Evolutionary conservation across 2,797 vertebrate genomes (phyloP).

Genomic region (Tachyglossus aculeatus): DNA sequence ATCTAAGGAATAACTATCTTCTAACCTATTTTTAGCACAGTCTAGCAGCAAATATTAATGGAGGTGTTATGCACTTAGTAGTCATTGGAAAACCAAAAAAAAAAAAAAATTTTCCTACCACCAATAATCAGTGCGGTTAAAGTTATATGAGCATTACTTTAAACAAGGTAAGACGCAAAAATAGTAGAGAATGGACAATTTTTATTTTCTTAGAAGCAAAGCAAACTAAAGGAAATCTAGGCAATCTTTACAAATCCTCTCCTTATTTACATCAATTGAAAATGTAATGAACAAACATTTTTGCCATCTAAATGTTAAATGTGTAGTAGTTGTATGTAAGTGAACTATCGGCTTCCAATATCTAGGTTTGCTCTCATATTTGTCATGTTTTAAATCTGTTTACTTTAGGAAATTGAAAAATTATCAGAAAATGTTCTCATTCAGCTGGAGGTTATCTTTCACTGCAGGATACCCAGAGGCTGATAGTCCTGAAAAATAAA

Average conservation of each 20-base stretch:
- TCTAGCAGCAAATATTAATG: slow-evolving; percentile 4
- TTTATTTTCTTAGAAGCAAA: neutral
- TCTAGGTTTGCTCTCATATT: slow-evolving; percentile 53
- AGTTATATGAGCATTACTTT: neutral
- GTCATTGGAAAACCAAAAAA: neutral
- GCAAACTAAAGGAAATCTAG: neutral
- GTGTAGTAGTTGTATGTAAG: slow-evolving; percentile 39
- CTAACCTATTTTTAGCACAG: neutral
- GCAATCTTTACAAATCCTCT: neutral
- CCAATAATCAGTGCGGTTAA: neutral
- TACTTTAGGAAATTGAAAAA: slow-evolving; percentile 88
- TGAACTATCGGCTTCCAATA: slow-evolving; percentile 60
- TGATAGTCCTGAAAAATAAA: slow-evolving; percentile 77
- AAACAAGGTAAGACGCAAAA: slow-evolving; percentile 15
- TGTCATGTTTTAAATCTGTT: slow-evolving; percentile 76
- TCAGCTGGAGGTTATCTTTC: slow-evolving; percentile 77
- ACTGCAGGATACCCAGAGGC: slow-evolving; percentile 70
- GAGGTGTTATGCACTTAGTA: too few relatives aligned
- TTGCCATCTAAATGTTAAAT: slow-evolving; percentile 39
- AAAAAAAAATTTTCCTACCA: slow-evolving; percentile 1
- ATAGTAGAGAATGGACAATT: neutral
- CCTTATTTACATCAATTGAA: neutral
- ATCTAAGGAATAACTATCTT: neutral
- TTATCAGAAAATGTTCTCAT: slow-evolving; percentile 81
- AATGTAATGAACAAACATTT: slow-evolving; percentile 1